Evolutionary conservation across 2,888 invertebrate species (phyloP), one percentile per base, ranked within the genome.

Genomic region (Nudaria mundana): DNA sequence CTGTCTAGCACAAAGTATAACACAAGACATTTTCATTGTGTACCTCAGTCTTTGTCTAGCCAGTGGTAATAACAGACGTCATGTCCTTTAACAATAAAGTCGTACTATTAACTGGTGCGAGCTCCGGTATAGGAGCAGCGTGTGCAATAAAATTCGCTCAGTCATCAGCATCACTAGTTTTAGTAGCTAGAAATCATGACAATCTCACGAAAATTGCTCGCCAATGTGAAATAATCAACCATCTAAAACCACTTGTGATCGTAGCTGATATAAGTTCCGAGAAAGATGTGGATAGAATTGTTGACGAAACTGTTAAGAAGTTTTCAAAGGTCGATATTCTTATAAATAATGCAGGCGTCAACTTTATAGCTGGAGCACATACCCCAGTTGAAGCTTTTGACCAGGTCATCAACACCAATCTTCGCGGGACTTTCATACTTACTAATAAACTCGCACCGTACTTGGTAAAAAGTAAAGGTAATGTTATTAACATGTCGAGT

Each of bases 51-150:
- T 37, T 28, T n/a, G 25, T n/a, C 39, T 38, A 39, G 32, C 5
- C 20, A 12, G 35, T 12, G 10, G 26, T 36, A 10, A 37, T 10
- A 11, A 10, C 23, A 25, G 15, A 37, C 40, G 62, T 50, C 44
- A 85, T 85, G 85, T 67, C 71, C 57, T 83, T 82, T 61, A 56
- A 54, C 11, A 58, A 72, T 32, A 82, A 82, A 76, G 83, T 85
- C 22, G 76, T 84, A 14, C 45, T 85, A 30, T 64, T 85, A 32
- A 85, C 85, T 2, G 85, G 85, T 3, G 82, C 81, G 6, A 82
- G 83, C 48, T 73, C 82, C 2, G 86, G 86, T 2, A 82, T 86
- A 28, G 86, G 86, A 11, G 78, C 82, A 3, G 66, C 73, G 7
- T 76, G 76, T 41, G 81, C 86, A 1, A 3, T 74, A 7, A 52